Percentiles rank a stretch among this genome's conserved stretches.
These are phyloP conservation scores for Antheraea yamamai DNA, from an alignment of 2,888 invertebrate species.

Conservation along the genomic window DNA sequence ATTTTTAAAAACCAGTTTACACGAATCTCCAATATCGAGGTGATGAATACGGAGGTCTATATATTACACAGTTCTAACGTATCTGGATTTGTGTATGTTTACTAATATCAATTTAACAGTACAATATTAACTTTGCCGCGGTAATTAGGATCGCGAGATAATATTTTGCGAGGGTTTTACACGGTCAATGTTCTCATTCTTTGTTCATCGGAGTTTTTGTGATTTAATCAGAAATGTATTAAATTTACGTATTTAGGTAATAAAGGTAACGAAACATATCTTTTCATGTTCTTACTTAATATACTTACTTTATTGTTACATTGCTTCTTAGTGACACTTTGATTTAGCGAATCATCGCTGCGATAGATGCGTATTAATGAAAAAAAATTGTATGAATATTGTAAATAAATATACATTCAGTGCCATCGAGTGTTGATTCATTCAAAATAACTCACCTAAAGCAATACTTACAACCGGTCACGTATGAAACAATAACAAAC, in stretches of 20 bases:
- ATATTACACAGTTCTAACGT: neutral
- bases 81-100: neutral
- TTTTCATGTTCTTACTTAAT: neutral
- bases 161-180: constrained; percentile 11
- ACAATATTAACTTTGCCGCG: constrained; percentile 31
- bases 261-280: neutral
- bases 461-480: neutral
- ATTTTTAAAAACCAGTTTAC: constrained; percentile 34
- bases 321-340: too few species aligned
- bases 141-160: constrained; percentile 19
- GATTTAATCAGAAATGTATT: neutral
- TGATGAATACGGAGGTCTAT: neutral
- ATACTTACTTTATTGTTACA: too few species aligned
- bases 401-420: neutral
- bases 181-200: constrained; percentile 8
- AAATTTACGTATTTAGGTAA: neutral
- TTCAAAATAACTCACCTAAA: neutral
- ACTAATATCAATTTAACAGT: constrained; percentile 30
- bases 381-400: too few species aligned
- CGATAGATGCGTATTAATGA: too few species aligned
- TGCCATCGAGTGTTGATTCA: neutral
- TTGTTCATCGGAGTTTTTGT: neutral
- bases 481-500: neutral
- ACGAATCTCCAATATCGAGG: constrained; percentile 26
- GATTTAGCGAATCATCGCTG: too few species aligned